These are phyloP conservation scores for Otolemur garnettii DNA, from an alignment of 2,113 vertebrate genomes.

Conservation along the genomic window DNA sequence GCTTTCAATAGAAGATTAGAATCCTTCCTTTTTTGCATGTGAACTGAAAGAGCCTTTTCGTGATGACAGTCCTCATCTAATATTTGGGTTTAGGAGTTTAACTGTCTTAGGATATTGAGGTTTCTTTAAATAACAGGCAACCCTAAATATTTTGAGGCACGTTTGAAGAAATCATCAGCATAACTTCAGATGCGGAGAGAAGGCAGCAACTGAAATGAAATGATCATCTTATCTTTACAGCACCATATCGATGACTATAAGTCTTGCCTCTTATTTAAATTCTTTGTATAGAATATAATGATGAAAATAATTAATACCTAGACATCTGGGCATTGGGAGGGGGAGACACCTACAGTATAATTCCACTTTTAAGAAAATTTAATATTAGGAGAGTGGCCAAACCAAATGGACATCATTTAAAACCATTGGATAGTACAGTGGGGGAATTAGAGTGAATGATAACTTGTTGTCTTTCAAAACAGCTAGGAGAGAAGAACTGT, in stretches of 20 bases:
- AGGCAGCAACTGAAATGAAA: constrained; percentile 6
- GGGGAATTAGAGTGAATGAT: too few species aligned
- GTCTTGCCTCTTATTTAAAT: neutral
- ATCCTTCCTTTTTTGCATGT: neutral
- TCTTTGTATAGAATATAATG: neutral
- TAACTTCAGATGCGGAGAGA: neutral
- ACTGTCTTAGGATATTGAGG: neutral
- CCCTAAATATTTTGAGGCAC: neutral
- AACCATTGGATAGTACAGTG: neutral
- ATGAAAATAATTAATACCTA: neutral
- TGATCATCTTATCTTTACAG: neutral
- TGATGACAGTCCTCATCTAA: neutral
- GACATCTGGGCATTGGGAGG: neutral
- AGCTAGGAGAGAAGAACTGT: too few species aligned
- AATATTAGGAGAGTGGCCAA: neutral
- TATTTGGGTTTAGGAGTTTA: neutral
- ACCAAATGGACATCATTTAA: neutral
- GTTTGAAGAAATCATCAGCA: neutral
- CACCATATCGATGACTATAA: neutral
- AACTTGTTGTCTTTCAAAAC: too few species aligned
- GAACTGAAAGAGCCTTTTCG: neutral
- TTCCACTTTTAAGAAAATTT: neutral
- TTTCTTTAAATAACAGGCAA: neutral
- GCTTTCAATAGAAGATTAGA: neutral
- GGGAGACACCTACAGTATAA: neutral